A percentile compares a stretch with the other conserved stretches of the same genome.
Evolutionary conservation across 2,113 vertebrate species (phyloP).

Genomic region (Nothoprocta pentlandii): DNA sequence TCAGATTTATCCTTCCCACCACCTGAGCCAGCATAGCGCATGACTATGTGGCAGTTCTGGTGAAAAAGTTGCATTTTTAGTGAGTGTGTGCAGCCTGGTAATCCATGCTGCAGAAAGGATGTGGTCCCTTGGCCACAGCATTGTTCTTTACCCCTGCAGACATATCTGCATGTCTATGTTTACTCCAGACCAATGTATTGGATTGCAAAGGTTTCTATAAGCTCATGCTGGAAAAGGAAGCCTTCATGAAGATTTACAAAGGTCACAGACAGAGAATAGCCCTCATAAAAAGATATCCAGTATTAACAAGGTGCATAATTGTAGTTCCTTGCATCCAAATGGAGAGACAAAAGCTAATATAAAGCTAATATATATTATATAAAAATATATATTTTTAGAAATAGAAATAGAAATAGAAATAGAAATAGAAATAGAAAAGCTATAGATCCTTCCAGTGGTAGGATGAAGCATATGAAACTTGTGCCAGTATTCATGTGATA

Average conservation of each 20-base stretch:
- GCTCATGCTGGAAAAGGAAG: not conserved
- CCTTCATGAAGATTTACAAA: not conserved
- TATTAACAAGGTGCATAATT: not conserved
- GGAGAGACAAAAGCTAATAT: not conserved
- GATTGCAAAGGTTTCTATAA: not conserved
- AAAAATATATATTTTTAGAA: no score
- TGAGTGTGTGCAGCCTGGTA: not conserved
- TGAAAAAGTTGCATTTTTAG: not conserved
- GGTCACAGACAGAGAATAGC: not conserved
- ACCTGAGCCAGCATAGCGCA: not conserved
- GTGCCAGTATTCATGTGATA: not conserved
- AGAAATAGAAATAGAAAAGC: not conserved
- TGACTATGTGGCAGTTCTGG: not conserved
- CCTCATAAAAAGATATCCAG: not conserved
- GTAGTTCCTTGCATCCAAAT: not conserved
- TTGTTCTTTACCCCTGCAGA: not conserved
- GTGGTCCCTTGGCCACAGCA: not conserved
- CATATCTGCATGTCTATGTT: not conserved
- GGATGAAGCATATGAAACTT: not conserved
- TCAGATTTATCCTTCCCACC: accelerated
- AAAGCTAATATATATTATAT: not conserved
- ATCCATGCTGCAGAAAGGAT: not conserved
- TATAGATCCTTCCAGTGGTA: not conserved
- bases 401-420: no score
- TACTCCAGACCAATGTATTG: not conserved